phyloP scores from a whole-genome alignment of 2,113 vertebrate genomes.

The Axis porcinus region DNA sequence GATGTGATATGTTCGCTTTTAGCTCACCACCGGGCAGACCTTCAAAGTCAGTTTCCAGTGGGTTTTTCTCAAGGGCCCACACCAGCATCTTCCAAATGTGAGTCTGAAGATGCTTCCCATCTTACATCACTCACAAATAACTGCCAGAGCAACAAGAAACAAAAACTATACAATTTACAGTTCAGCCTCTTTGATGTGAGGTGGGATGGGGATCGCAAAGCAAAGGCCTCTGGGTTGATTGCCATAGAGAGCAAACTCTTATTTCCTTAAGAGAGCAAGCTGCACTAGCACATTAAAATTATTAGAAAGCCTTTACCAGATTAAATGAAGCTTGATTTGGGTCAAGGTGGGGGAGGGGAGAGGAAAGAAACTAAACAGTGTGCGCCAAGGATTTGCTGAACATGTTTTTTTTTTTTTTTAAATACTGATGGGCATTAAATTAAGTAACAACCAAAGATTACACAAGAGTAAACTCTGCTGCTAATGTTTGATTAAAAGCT shows the following conservation, averaged over 20 bases:
- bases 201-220: background rate
- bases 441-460: slow-evolving; percentile 82
- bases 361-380: slow-evolving; percentile 59
- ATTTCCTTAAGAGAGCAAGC: slow-evolving; percentile 62
- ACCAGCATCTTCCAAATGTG: slow-evolving; percentile 64
- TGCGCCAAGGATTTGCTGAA: slow-evolving; percentile 74
- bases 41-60: slow-evolving; percentile 61
- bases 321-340: slow-evolving; percentile 70
- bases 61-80: slow-evolving; percentile 41
- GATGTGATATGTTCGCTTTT: slow-evolving; percentile 33
- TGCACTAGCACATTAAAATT: slow-evolving; percentile 47
- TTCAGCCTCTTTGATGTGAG: slow-evolving; percentile 73
- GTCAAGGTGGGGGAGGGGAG: slow-evolving; percentile 36
- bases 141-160: slow-evolving; percentile 57
- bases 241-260: slow-evolving; percentile 60
- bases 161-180: slow-evolving; percentile 68
- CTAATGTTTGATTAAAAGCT: slow-evolving; percentile 80
- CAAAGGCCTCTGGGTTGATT: slow-evolving; percentile 42
- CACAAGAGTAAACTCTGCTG: slow-evolving; percentile 80
- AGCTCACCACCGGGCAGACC: slow-evolving; percentile 47
- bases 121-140: slow-evolving; percentile 58
- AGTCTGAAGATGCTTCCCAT: slow-evolving; percentile 53
- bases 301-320: slow-evolving; percentile 61
- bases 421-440: slow-evolving; percentile 77
- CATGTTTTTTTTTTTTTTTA: slow-evolving; percentile 38